Evolutionary conservation across 2,113 vertebrate species (phyloP).

Genomic region (Pterocles burchelli): DNA sequence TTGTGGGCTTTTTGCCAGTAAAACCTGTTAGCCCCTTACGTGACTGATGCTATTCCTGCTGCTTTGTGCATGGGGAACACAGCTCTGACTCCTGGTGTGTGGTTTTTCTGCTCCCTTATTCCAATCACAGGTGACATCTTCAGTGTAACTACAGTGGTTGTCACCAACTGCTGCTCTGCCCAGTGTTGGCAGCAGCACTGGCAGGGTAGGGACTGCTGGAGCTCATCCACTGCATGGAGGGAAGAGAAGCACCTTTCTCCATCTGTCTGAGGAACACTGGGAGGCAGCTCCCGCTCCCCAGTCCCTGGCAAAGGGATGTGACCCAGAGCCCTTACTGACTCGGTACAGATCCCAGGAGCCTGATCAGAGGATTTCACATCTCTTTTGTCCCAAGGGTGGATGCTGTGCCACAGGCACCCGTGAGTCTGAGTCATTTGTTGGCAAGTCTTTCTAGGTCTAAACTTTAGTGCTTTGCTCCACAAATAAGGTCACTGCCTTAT

Average conservation of each 20-base stretch:
- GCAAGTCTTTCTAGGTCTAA: background rate
- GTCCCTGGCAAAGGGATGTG: background rate
- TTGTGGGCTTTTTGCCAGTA: background rate
- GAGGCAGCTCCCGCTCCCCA: background rate
- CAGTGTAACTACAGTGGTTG: fast-evolving
- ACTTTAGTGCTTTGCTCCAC: background rate
- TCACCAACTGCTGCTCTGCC: background rate
- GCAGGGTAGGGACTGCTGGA: background rate
- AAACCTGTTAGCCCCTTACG: background rate
- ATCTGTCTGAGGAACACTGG: background rate
- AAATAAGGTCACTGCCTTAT: background rate
- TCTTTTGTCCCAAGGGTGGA: background rate
- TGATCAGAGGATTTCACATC: background rate
- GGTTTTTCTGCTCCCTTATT: background rate
- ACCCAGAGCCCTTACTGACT: background rate
- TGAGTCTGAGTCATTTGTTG: constrained; percentile 38
- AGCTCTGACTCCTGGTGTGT: background rate
- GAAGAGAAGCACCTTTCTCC: background rate
- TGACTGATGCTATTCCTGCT: background rate
- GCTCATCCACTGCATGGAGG: background rate
- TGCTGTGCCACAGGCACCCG: background rate
- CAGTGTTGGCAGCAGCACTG: fast-evolving
- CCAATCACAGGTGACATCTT: background rate
- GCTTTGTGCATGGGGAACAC: background rate
- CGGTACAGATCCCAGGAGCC: background rate